These are phyloP conservation scores for Rhaphigaster nebulosa DNA, from an alignment of 2,888 invertebrate genomes.

Conservation along the genomic window DNA sequence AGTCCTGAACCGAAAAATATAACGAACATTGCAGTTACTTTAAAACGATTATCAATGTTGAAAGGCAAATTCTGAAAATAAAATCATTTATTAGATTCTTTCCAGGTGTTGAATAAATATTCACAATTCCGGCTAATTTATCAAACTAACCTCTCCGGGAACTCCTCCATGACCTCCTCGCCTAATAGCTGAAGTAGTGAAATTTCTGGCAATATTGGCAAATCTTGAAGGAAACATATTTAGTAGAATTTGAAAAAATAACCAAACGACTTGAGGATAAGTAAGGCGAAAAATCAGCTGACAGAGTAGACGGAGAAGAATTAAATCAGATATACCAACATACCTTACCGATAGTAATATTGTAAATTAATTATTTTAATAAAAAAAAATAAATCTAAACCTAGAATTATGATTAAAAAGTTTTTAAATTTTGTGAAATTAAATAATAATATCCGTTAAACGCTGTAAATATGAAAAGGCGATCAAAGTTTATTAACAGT, in stretches of 20 bases:
- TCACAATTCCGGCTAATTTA: neutral
- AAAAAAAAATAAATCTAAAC: too few species aligned
- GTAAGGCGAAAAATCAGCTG: constrained; percentile 51
- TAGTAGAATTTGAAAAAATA: neutral
- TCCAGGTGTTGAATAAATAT: neutral
- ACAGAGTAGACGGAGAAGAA: neutral
- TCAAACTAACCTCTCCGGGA: constrained; percentile 61
- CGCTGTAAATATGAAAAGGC: neutral
- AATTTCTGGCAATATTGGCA: constrained; percentile 58
- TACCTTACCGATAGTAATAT: neutral
- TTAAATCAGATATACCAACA: neutral
- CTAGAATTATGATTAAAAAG: neutral
- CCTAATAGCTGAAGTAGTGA: constrained; percentile 62
- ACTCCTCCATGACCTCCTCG: constrained; percentile 61
- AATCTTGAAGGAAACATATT: constrained; percentile 61
- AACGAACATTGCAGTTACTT: constrained; percentile 61
- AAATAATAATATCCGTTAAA: neutral
- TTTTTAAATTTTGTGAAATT: neutral
- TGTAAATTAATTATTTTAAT: neutral
- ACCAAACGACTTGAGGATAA: neutral
- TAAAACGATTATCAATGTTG: constrained; percentile 60
- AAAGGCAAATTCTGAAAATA: constrained; percentile 63
- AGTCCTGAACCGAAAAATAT: constrained; percentile 63
- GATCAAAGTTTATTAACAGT: neutral
- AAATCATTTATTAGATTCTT: neutral